Evolutionary conservation across 2,797 vertebrate genomes (phyloP), one percentile per base, ranked within the genome.

Genomic region (Distichodus sexfasciatus): DNA sequence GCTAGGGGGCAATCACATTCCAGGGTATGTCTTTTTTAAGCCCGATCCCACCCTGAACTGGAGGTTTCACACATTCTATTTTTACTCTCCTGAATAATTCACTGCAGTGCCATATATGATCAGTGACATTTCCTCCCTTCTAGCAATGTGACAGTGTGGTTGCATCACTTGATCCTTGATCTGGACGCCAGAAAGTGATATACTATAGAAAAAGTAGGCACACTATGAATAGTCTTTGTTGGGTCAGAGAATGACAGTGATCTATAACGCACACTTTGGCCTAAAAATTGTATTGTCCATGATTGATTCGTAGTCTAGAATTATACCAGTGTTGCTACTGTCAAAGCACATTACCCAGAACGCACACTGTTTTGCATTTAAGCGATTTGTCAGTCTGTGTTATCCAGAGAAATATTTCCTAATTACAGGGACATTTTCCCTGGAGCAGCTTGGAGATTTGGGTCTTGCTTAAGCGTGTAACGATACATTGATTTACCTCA

Each of bases 21-120:
- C 28, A 44, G 58, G 4, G 17, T 55, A n/a, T n/a, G n/a, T 21
- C 5, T 61, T 28, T 35, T 2, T 5, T 36, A 10, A 6, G 0
- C 3, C 11, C 51, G 21, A 40, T 74, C 66, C 44, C 63, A 17
- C 51, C 29, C 63, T 59, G 58, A 76, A 65, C 40, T 50, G 35
- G 58, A 74, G 66, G 74, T 74, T 76, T 74, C 71, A 79, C 77
- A 79, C 67, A 19, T 67, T 74, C 77, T 79, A 76, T 79, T 79
- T 79, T 79, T 79, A 65, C 67, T 43, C 55, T 57, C 51, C 74
- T 79, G 77, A 79, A 79, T 79, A 71, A 79, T 76, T 79, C 74
- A 79, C 69, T 62, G 43, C 65, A 69, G 69, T 73, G 53, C 58
- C 47, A 72, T 79, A 79, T 76, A 79, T 79, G 77, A 79, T 79